Evolutionary conservation across 1,140 invertebrate species (phyloP), one percentile per base, ranked within the genome.

Genomic region (Drosophila nebulosa): DNA sequence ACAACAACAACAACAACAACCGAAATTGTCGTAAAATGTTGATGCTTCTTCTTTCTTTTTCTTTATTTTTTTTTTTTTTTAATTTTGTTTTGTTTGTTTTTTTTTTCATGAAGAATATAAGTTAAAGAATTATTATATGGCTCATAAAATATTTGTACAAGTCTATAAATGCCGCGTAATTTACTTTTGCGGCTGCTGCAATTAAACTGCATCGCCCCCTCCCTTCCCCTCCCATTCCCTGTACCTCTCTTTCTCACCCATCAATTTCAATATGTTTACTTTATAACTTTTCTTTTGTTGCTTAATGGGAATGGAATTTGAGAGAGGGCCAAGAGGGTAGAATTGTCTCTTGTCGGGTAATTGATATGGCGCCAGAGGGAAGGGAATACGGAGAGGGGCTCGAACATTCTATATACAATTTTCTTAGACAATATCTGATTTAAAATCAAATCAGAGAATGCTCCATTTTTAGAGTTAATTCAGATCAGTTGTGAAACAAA

Each of bases 131-230:
- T 86, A 86, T 85, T 85, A 85, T 85, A 74, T 74, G 81, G 81
- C 81, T 86, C 80, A 73, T 85, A 85, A 85, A 85, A 78, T 85
- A 85, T 85, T 86, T 85, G 81, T 78, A 85, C 81, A 86, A 86
- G 77, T 85, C 81, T 74, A 85, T 85, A 85, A 85, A 81, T 78
- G 80, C 81, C 66, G 78, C 78, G 81, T 80, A 78, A 86, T 86
- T 69, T 84, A 70, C 66, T 77, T 4, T 77, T 67, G 39, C 18
- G 12, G 53, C 12, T 26, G n/a, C 51, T 80, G 66, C 81, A 85
- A 85, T 74, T 86, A 80, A 84, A 84, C 53, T 32, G 60, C 63
- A 62, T 66, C 61, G 57, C 51, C 26, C 59, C 24, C 67, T 61
- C 55, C 52, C 56, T 32, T 9, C 10, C 16, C 18, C 7, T 21